phyloP scores from a whole-genome alignment of 1,140 invertebrate species.

The Pteromalus puparum region DNA sequence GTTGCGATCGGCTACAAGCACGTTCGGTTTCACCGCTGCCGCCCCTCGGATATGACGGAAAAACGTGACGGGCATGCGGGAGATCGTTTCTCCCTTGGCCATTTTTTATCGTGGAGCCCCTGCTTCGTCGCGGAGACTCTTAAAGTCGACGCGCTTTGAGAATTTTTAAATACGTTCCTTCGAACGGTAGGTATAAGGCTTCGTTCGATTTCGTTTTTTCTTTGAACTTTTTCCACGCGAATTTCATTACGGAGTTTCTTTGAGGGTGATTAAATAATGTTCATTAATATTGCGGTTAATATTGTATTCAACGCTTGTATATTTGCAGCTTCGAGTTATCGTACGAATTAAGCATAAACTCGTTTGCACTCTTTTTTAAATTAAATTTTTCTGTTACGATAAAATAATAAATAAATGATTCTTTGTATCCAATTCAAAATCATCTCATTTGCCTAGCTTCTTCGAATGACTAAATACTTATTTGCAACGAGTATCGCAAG shows the following conservation, averaged over 20 bases:
- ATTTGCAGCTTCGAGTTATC: too few species aligned
- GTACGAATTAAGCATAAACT: too few species aligned
- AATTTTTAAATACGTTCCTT: slow-evolving; percentile 8
- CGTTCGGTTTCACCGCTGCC: not conserved
- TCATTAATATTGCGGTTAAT: too few species aligned
- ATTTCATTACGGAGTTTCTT: not conserved
- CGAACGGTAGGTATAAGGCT: not conserved
- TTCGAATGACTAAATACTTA: too few species aligned
- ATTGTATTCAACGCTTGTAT: too few species aligned
- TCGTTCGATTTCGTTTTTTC: not conserved
- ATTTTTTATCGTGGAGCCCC: slow-evolving; percentile 3
- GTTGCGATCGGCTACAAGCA: slow-evolving; percentile 19
- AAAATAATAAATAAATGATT: too few species aligned
- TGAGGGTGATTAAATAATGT: not conserved
- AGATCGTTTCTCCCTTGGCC: slow-evolving; percentile 6
- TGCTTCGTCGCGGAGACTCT: not conserved
- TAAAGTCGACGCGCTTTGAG: slow-evolving; percentile 9
- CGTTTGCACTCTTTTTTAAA: too few species aligned
- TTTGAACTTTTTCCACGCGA: not conserved
- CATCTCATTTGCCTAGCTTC: too few species aligned
- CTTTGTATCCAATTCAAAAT: too few species aligned
- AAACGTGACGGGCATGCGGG: slow-evolving; percentile 21
- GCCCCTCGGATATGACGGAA: slow-evolving; percentile 1
- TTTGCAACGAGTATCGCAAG: too few species aligned
- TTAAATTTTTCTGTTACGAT: too few species aligned